phyloP scores from a whole-genome alignment of 2,888 invertebrate genomes.

The Cataglyphis altisquamis region DNA sequence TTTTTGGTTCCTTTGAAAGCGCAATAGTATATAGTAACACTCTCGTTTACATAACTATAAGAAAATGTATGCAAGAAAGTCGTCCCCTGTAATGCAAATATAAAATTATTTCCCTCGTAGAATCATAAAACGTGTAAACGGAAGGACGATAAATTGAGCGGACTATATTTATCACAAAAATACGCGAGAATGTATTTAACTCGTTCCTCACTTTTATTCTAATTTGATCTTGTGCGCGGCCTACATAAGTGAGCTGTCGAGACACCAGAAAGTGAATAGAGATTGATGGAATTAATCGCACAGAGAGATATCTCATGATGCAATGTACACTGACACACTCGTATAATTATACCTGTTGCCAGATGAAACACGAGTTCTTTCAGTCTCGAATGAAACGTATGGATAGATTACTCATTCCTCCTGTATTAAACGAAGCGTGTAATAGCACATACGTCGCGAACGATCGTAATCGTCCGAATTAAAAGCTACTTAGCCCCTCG shows the following conservation, averaged over 20 bases:
- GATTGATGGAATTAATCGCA: constrained; percentile 15
- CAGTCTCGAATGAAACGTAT: constrained; percentile 55
- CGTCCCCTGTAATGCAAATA: constrained; percentile 20
- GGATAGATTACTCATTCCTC: constrained; percentile 60
- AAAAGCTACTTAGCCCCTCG: not conserved
- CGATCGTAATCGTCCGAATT: not conserved
- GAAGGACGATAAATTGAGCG: constrained; percentile 69
- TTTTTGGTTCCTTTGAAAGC: not conserved
- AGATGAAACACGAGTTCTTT: constrained; percentile 44
- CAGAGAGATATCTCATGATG: not conserved
- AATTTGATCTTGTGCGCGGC: constrained; percentile 80
- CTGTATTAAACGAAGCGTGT: constrained; percentile 68
- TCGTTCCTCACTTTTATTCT: constrained; percentile 77
- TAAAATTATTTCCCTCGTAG: constrained; percentile 63
- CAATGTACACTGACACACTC: not conserved
- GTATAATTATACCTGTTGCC: constrained; percentile 57
- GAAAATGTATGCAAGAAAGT: constrained; percentile 16
- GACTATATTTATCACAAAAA: constrained; percentile 68
- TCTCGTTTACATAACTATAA: constrained; percentile 23
- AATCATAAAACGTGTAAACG: constrained; percentile 63
- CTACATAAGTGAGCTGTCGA: constrained; percentile 79
- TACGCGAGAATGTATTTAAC: constrained; percentile 77
- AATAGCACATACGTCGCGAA: constrained; percentile 58
- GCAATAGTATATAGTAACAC: not conserved
- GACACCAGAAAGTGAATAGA: constrained; percentile 70